Conservation (phyloP, 2,113 vertebrate species). For the Leucopsar rothschildi region DNA sequence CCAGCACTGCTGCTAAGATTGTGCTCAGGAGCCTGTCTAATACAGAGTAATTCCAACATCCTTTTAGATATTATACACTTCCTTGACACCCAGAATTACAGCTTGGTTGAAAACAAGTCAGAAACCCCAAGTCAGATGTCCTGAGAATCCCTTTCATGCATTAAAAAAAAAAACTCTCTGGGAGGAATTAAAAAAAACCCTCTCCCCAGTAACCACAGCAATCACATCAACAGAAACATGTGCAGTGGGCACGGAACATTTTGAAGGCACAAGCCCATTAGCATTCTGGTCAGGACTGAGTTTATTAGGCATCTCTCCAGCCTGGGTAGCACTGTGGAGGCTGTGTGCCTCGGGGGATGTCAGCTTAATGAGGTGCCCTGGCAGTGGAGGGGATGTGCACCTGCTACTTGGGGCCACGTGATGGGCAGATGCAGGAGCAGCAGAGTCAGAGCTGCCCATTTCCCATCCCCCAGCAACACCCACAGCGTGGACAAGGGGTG, state of each 20-base stretch:
- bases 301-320: constrained; percentile 24
- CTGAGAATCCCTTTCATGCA: not conserved
- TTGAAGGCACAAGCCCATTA: constrained; percentile 4
- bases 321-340: not conserved
- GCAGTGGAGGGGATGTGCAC: not conserved
- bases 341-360: not conserved
- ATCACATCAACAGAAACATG: not conserved
- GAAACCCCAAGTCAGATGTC: not conserved
- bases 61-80: not conserved
- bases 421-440: not conserved
- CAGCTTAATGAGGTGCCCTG: constrained; percentile 19
- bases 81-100: not conserved
- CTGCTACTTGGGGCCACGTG: not conserved
- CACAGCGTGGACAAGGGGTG: not conserved
- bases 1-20: not conserved
- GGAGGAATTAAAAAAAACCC: not conserved
- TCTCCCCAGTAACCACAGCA: not conserved
- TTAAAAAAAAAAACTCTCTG: not conserved
- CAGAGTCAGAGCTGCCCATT: not conserved
- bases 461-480: not conserved
- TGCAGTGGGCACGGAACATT: not conserved
- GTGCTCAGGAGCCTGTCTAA: not conserved
- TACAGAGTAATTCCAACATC: not conserved
- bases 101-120: not conserved
- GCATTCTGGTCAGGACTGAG: constrained; percentile 26